Percentiles rank a stretch among this genome's conserved stretches.
Conservation (phyloP, 2,113 vertebrate genomes). For the Triplophysa dalaica region DNA sequence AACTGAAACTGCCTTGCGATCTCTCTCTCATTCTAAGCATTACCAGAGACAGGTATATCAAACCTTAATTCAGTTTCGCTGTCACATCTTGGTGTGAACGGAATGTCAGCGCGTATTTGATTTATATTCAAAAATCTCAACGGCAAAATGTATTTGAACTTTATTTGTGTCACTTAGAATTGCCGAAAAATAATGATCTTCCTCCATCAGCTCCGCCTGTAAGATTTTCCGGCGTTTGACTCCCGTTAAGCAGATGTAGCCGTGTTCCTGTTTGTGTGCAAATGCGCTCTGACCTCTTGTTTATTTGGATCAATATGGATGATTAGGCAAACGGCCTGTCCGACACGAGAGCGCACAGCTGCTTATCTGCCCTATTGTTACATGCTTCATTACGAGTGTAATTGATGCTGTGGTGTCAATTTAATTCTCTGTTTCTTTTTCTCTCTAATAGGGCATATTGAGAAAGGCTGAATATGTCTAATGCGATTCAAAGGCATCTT, state of each 20-base stretch:
- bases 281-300: conserved; percentile 34
- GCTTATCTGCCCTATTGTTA: conserved; percentile 31
- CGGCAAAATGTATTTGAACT: background rate
- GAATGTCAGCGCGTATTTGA: background rate
- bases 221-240: background rate
- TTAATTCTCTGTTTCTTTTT: conserved; percentile 27
- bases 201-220: background rate
- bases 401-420: conserved; percentile 45
- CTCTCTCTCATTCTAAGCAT: background rate
- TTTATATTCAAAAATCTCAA: conserved; percentile 8
- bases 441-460: background rate
- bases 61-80: background rate
- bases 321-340: conserved; percentile 2
- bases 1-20: conserved; percentile 17
- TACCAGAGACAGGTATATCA: background rate
- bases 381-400: conserved; percentile 42
- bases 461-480: conserved; percentile 20
- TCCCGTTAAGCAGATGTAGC: conserved; percentile 1
- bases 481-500: conserved; percentile 44
- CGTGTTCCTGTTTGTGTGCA: background rate
- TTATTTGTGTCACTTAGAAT: background rate
- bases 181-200: background rate
- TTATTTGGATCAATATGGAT: conserved; percentile 32
- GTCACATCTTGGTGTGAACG: background rate
- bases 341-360: conserved; percentile 17